These are phyloP conservation scores for Hoplodrina ambigua DNA, from an alignment of 2,888 invertebrate genomes.

Conservation along the genomic window DNA sequence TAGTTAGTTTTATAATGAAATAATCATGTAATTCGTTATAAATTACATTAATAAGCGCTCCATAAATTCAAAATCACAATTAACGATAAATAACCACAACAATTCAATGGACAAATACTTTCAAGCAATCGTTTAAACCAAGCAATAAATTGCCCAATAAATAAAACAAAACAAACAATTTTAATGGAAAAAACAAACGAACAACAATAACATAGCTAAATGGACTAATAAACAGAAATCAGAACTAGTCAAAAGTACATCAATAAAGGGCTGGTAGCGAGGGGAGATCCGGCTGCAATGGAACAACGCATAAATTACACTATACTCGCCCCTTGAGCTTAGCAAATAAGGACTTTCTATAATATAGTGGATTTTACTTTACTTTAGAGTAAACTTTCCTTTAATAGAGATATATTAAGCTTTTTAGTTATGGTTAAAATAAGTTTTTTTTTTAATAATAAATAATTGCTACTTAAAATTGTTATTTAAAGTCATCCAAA, in stretches of 20 bases:
- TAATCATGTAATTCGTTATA: background rate
- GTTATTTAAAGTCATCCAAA: background rate
- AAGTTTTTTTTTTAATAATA: background rate
- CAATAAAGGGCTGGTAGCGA: slow-evolving; percentile 78
- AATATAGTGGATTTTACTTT: slow-evolving; percentile 66
- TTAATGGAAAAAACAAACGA: slow-evolving; percentile 70
- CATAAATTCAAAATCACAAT: slow-evolving; percentile 3
- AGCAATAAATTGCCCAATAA: slow-evolving; percentile 48
- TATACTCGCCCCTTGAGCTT: slow-evolving; percentile 66
- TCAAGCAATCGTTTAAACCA: slow-evolving; percentile 35
- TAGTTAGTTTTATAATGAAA: background rate
- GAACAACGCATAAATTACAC: slow-evolving; percentile 81
- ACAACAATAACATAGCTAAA: slow-evolving; percentile 79
- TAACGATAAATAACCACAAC: slow-evolving; percentile 24
- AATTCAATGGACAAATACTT: slow-evolving; percentile 30
- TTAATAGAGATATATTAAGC: slow-evolving; percentile 14
- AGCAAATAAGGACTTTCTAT: slow-evolving; percentile 55
- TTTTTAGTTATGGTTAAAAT: background rate
- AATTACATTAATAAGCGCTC: background rate
- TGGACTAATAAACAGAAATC: slow-evolving; percentile 86
- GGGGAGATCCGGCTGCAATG: slow-evolving; percentile 73
- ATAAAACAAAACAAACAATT: slow-evolving; percentile 58
- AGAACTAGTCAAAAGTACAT: slow-evolving; percentile 88
- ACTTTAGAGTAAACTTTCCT: slow-evolving; percentile 40
- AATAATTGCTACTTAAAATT: background rate